These are phyloP conservation scores for Halictus ligatus DNA, from an alignment of 2,888 invertebrate species.

Conservation along the genomic window DNA sequence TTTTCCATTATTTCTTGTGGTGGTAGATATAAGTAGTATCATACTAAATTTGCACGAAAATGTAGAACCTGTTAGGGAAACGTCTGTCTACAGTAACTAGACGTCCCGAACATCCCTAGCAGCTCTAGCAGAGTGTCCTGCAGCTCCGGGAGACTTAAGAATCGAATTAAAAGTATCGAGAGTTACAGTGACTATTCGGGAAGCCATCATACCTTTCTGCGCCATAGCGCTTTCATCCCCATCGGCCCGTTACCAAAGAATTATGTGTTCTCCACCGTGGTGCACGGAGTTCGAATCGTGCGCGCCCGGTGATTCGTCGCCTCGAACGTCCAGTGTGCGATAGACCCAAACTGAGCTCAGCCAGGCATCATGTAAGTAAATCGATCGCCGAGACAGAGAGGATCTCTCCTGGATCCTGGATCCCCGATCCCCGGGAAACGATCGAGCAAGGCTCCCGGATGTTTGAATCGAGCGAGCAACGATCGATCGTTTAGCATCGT, in stretches of 20 bases:
- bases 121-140: neutral
- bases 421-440: conserved; percentile 42
- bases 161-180: neutral
- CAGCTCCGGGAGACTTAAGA: neutral
- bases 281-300: conserved; percentile 36
- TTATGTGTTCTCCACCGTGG: neutral
- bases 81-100: neutral
- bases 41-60: neutral
- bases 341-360: conserved; percentile 82
- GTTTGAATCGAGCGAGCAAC: conserved; percentile 5
- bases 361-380: conserved; percentile 81
- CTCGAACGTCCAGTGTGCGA: conserved; percentile 80
- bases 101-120: neutral
- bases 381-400: conserved; percentile 30
- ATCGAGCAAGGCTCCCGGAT: neutral
- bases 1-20: neutral
- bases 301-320: conserved; percentile 42
- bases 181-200: neutral
- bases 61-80: neutral
- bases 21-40: neutral
- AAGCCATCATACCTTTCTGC: conserved; percentile 2
- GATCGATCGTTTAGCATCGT: conserved; percentile 2
- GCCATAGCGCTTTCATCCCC: neutral
- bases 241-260: conserved; percentile 1
- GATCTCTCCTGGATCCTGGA: conserved; percentile 28